phyloP scores from a whole-genome alignment of 92 coral and sea anemone species.

The Virgularia gustaviana region DNA sequence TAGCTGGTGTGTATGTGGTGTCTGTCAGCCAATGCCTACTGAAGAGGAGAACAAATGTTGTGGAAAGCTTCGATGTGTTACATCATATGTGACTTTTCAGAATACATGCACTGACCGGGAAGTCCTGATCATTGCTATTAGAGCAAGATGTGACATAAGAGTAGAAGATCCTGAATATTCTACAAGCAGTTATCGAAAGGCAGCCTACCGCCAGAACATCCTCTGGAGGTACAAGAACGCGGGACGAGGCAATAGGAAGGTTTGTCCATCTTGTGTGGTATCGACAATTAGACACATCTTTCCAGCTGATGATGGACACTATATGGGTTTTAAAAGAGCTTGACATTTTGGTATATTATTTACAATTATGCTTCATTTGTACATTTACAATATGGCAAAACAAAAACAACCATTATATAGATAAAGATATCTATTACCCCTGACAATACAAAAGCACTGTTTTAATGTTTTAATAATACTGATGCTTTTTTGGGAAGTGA shows the following conservation, averaged over 20 bases:
- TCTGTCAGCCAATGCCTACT: constrained; percentile 30
- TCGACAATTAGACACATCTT: constrained; percentile 4
- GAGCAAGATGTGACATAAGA: constrained; percentile 48
- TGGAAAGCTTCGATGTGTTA: constrained; percentile 42
- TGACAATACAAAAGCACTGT: too few species aligned
- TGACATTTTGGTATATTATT: too few species aligned
- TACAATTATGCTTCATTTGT: too few species aligned
- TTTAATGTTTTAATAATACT: too few species aligned
- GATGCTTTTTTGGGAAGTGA: too few species aligned
- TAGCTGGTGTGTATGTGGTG: constrained; percentile 44
- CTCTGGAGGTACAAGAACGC: constrained; percentile 46
- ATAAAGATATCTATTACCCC: too few species aligned
- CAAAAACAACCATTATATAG: too few species aligned
- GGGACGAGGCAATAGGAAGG: constrained; percentile 47
- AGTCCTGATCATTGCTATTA: constrained; percentile 48
- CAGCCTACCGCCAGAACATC: constrained; percentile 51
- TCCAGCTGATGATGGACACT: constrained; percentile 26
- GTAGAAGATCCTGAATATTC: constrained; percentile 55
- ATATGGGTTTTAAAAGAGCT: constrained; percentile 45
- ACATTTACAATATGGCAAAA: too few species aligned
- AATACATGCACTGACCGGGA: constrained; percentile 49
- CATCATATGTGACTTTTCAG: constrained; percentile 19
- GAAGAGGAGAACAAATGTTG: constrained; percentile 45
- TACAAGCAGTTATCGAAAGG: constrained; percentile 53
- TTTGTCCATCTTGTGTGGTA: constrained; percentile 46